A percentile compares a stretch with the other conserved stretches of the same genome.
phyloP scores from a whole-genome alignment of 1,140 invertebrate species.

The Drosophila nigrodunni region DNA sequence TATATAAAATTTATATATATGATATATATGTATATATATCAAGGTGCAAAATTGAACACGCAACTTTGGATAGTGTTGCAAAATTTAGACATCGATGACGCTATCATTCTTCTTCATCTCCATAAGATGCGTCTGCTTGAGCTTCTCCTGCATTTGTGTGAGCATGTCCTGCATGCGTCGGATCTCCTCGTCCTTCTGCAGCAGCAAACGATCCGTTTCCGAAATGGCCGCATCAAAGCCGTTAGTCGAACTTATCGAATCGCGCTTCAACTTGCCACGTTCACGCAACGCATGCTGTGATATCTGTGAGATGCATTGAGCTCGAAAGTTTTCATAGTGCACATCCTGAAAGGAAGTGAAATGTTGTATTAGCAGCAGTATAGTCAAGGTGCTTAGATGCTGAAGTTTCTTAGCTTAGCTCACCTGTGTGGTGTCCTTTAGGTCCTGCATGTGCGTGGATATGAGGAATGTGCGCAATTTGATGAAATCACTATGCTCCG shows the following conservation, averaged over 20 bases:
- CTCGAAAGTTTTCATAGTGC: conserved; percentile 98
- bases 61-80: conserved; percentile 13
- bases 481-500: conserved; percentile 98
- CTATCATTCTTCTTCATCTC: conserved; percentile 90
- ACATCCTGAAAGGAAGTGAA: conserved; percentile 89
- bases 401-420: not conserved
- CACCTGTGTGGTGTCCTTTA: conserved; percentile 96
- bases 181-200: conserved; percentile 98
- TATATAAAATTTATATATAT: conserved; percentile 31
- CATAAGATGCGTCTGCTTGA: conserved; percentile 90
- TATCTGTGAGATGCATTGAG: conserved; percentile 95
- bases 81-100: conserved; percentile 90
- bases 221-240: conserved; percentile 90
- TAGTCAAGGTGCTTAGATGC: too few relatives aligned
- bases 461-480: conserved; percentile 98
- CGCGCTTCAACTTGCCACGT: conserved; percentile 94
- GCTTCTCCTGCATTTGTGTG: conserved; percentile 97
- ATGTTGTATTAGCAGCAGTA: not conserved
- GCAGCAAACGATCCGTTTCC: conserved; percentile 93
- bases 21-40: conserved; percentile 40
- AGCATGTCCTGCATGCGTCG: conserved; percentile 98
- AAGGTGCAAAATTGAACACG: conserved; percentile 71
- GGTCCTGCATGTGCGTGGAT: conserved; percentile 97
- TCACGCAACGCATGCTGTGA: conserved; percentile 92
- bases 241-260: conserved; percentile 91